A percentile compares a stretch with the other conserved stretches of the same genome.
Evolutionary conservation across 2,113 vertebrate genomes (phyloP).

Genomic region (Tamias sibiricus): DNA sequence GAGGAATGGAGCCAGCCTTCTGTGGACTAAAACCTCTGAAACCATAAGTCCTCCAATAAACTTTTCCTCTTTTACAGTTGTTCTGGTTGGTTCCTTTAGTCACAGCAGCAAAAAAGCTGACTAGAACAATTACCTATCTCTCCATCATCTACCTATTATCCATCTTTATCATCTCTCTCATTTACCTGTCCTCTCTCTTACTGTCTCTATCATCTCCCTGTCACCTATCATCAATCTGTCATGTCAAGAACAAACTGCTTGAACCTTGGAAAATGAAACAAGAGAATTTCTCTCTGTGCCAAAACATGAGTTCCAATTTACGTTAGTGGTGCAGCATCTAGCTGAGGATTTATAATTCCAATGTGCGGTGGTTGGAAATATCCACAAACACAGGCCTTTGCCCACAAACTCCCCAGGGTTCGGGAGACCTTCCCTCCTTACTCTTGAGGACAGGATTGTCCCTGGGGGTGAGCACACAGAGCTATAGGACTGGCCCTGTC

Average conservation of each 20-base stretch:
- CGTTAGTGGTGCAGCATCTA: rapidly evolving
- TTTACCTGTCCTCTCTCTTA: neutral
- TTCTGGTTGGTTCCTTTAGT: too few species aligned
- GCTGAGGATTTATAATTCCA: neutral
- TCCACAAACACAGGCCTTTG: neutral
- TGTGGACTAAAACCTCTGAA: too few species aligned
- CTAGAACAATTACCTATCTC: neutral
- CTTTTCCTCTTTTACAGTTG: too few species aligned
- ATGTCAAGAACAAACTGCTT: neutral
- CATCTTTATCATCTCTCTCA: too few species aligned
- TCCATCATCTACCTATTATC: neutral
- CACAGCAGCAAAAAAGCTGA: too few species aligned
- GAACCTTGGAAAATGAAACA: neutral
- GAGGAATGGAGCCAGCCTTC: too few species aligned
- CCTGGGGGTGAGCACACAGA: neutral
- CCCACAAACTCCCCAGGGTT: neutral
- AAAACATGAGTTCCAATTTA: neutral
- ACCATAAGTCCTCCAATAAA: too few species aligned
- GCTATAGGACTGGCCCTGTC: neutral
- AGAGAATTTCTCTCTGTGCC: neutral
- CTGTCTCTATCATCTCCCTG: neutral
- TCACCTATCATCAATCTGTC: neutral
- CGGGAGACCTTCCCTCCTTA: neutral
- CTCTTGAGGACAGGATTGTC: neutral
- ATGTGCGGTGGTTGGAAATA: neutral